Conservation (phyloP, 2,113 vertebrate genomes). For the Pelecanoides urinatrix region DNA sequence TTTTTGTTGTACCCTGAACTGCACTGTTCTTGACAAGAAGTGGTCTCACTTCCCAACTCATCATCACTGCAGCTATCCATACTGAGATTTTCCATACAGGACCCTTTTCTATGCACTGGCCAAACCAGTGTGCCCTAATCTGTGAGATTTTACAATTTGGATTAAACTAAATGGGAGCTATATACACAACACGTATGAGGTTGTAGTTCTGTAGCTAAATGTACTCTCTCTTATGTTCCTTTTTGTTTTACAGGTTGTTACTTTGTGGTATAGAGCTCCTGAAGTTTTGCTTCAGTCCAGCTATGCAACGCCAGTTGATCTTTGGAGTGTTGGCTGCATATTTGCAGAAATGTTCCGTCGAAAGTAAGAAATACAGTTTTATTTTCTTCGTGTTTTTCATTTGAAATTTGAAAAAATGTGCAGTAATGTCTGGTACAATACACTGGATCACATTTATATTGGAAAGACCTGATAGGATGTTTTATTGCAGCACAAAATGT, state of each 20-base stretch:
- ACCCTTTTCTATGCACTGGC: neutral
- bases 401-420: neutral
- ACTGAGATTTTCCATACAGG: neutral
- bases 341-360: conserved; percentile 98
- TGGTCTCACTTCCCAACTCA: neutral
- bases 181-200: neutral
- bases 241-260: conserved; percentile 88
- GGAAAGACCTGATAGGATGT: neutral
- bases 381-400: neutral
- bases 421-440: neutral
- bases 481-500: neutral
- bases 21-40: neutral
- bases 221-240: neutral
- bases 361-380: conserved; percentile 82
- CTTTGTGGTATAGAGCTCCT: conserved; percentile 96
- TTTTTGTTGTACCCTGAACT: neutral
- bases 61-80: neutral
- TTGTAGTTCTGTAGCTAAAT: neutral
- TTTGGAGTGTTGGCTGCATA: conserved; percentile 99
- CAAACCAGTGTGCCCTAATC: neutral
- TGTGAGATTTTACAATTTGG: neutral
- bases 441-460: neutral
- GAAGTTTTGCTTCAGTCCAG: conserved; percentile 98
- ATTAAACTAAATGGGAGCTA: neutral
- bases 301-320: conserved; percentile 95